Evolutionary conservation across 1,140 invertebrate genomes (phyloP).

Genomic region (Drosophila jambulina): DNA sequence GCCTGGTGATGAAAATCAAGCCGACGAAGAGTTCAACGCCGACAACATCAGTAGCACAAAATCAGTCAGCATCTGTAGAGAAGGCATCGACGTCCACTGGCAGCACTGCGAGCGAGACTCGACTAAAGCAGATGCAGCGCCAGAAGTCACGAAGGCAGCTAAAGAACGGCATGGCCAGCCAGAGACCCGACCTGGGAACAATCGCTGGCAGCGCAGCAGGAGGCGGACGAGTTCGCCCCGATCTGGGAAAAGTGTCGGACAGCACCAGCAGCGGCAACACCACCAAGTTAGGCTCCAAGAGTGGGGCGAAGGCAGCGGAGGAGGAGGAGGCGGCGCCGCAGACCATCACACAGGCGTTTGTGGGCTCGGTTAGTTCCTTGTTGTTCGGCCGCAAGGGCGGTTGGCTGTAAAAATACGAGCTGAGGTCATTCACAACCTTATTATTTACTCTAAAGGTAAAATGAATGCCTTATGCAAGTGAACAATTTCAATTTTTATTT

Average conservation of each 20-base stretch:
- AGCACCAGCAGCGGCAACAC: constrained; percentile 33
- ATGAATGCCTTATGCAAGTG: constrained; percentile 28
- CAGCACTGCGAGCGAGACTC: constrained; percentile 86
- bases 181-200: constrained; percentile 85
- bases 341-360: constrained; percentile 86
- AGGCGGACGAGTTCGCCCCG: constrained; percentile 86
- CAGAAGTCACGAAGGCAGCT: constrained; percentile 78
- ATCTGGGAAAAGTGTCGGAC: constrained; percentile 87
- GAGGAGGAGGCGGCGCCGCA: constrained; percentile 73
- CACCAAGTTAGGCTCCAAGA: constrained; percentile 14
- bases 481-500: constrained; percentile 31
- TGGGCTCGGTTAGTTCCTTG: constrained; percentile 92
- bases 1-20: constrained; percentile 58
- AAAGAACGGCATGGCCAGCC: constrained; percentile 84
- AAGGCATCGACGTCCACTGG: constrained; percentile 39
- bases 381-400: constrained; percentile 94
- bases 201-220: constrained; percentile 80
- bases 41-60: constrained; percentile 38
- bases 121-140: constrained; percentile 78
- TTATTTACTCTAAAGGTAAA: constrained; percentile 31
- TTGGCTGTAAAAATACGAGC: constrained; percentile 86
- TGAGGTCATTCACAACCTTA: constrained; percentile 25
- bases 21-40: constrained; percentile 35
- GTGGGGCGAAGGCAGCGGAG: constrained; percentile 17
- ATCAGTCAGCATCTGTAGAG: constrained; percentile 16